These are phyloP conservation scores for Drosophila colorata DNA, from an alignment of 2,888 invertebrate genomes.

Conservation along the genomic window DNA sequence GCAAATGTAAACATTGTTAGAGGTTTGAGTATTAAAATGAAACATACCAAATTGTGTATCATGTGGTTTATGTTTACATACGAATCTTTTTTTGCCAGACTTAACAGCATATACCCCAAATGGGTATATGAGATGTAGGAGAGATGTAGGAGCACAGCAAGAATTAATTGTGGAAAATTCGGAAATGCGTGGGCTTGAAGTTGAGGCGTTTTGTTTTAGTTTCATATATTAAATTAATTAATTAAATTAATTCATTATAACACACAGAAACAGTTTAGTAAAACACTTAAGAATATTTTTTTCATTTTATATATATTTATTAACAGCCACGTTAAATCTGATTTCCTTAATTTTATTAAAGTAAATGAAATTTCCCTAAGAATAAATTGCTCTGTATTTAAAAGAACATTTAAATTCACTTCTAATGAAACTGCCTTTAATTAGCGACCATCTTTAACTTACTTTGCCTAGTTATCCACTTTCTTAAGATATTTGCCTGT, in stretches of 20 bases:
- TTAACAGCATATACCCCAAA: background rate
- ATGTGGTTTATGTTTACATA: background rate
- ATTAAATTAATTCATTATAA: no score
- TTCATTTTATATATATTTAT: no score
- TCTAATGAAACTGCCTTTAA: background rate
- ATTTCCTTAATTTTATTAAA: background rate
- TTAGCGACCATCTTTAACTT: background rate
- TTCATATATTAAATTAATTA: no score
- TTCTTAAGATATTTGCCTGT: background rate
- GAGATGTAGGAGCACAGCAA: no score
- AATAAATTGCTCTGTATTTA: background rate
- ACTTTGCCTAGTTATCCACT: background rate
- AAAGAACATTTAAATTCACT: background rate
- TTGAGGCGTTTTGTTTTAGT: no score
- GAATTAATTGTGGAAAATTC: no score
- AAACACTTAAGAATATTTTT: no score
- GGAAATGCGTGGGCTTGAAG: no score
- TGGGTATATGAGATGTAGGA: no score
- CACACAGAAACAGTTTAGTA: no score
- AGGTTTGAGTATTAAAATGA: slow-evolving; percentile 29
- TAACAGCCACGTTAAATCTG: background rate
- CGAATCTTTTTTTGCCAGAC: background rate
- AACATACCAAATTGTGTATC: slow-evolving; percentile 14
- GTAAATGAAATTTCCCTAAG: background rate
- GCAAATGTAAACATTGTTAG: slow-evolving; percentile 49